Base-by-base conservation (phyloP, 2,113 vertebrate genomes). In the Callopanchax toddi region DNA sequence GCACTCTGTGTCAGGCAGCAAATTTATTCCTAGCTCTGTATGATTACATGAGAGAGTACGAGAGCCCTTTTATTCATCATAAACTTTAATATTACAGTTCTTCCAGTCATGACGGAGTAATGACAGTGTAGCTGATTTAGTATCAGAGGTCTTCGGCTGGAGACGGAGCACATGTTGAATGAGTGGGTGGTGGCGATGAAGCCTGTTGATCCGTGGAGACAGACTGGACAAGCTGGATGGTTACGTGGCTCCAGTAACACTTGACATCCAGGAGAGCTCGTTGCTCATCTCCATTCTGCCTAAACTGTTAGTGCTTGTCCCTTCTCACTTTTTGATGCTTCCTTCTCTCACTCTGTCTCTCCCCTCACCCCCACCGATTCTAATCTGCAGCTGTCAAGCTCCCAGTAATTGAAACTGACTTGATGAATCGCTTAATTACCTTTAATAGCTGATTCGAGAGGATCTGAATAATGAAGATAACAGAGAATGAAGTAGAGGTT, bases 371-470 rank as follows among this genome's bases (percentile, higher is more conserved):
- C 85, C 46, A 56, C 78, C 86, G 91, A 96, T 95, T 94, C 92
- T 93, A 92, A 91, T 94, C 92, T 93, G 93, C 91, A 92, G 90
- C 93, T 96, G 95, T 94, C 94, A 93, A 85, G 88, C 90, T 92
- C 92, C 92, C 76, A 90, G 94, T 95, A 96, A 96, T 95, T 95
- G 95, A 94, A 95, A 95, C 93, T 90, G 93, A 89, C 93, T 95
- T 96, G 95, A 96, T 95, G 92, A 96, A 97, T 96, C 92, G 91
- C 94, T 96, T 94, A 93, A 95, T 96, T 96, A 94, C 92, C 92
- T 92, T 91, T 94, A 94, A 94, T 93, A 94, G 93, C 94, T 93
- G 91, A 95, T 92, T 94, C 90, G 91, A 93, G 86, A 89, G 89
- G 91, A 93, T 89, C 93, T 93, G 94, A 94, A 92, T 89, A 92